A percentile compares a stretch with the other conserved stretches of the same genome.
Conservation (phyloP, 2,888 invertebrate species). For the Macropis europaea region DNA sequence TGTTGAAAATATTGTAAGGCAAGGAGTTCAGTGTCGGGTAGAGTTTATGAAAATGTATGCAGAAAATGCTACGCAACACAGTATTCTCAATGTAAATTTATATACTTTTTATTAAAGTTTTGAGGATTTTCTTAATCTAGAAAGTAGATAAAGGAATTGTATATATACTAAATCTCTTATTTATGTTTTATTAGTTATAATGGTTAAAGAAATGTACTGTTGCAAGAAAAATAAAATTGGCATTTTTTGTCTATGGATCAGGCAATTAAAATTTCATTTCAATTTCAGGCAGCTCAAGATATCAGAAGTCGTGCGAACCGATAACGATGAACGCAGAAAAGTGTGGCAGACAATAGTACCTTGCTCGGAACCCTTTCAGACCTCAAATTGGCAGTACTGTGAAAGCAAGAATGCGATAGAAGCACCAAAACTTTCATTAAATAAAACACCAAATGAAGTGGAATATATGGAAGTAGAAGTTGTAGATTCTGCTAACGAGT, state of each 20-base stretch:
- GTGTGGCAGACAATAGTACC: slow-evolving; percentile 52
- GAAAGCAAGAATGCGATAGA: background rate
- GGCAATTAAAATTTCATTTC: background rate
- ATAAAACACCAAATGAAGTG: background rate
- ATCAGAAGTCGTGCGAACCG: slow-evolving; percentile 32
- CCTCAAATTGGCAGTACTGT: background rate
- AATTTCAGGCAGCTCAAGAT: slow-evolving; percentile 50
- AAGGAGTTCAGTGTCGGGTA: too few relatives aligned
- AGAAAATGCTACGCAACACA: too few relatives aligned
- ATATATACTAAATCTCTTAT: too few relatives aligned
- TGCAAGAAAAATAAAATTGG: too few relatives aligned
- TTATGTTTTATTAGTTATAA: too few relatives aligned
- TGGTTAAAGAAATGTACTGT: too few relatives aligned
- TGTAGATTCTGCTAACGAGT: background rate
- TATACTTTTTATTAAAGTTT: too few relatives aligned
- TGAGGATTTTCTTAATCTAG: too few relatives aligned
- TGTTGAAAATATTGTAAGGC: too few relatives aligned
- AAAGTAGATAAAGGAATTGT: too few relatives aligned
- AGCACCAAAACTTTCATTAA: background rate
- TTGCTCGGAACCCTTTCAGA: background rate
- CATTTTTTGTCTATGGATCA: background rate
- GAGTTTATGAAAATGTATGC: too few relatives aligned
- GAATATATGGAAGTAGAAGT: slow-evolving; percentile 38
- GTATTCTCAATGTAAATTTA: too few relatives aligned
- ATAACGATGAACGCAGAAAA: slow-evolving; percentile 26